Evolutionary conservation across 2,797 vertebrate genomes (phyloP), one percentile per base, ranked within the genome.

Genomic region (Notamacropus eugenii): DNA sequence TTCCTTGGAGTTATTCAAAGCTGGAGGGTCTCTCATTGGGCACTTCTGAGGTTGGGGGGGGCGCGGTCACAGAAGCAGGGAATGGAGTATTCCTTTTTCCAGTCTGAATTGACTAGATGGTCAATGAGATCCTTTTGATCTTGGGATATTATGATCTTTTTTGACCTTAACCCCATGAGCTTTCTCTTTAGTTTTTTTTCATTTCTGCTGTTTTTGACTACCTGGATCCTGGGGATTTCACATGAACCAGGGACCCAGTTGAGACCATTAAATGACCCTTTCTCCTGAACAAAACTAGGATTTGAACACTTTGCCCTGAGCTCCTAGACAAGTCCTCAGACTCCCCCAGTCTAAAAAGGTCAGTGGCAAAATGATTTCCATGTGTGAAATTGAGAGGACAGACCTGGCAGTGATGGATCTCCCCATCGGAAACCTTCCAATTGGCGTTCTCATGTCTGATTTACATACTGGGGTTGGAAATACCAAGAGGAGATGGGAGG

Each of bases 291-390:
- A 29, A n/a, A 62, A 59, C 54, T 54, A 28, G 82, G 5, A 31
- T 19, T 27, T 1, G 8, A 0, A 55, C 28, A 9, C 28, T 40
- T 28, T 1, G 31, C 24, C 58, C 93, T 50, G 94, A 0, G 0
- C 67, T 50, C n/a, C 28, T 19, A 5, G 55, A 9, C 34, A 46
- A 1, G 12, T 6, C 27, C 40, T 2, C 93, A 87, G 59, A 62
- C 90, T 6, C 0, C 0, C 40, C 27, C 31, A 1, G 3, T 5
- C n/a, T 90, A 31, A 90, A 58, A 52, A 92, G 90, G 59, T 57
- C 59, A 59, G 31, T 1, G 0, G 34, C 54, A 12, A 1, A 12
- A 34, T 54, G 29, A 22, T 12, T 54, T 59, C 92, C 0, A 46
- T 11, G 90, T 13, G 4, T 24, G 28, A 24, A 34, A 4, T 12